Base-by-base conservation (phyloP, 2,888 invertebrate species). In the Thecocarcelia acutangulata region DNA sequence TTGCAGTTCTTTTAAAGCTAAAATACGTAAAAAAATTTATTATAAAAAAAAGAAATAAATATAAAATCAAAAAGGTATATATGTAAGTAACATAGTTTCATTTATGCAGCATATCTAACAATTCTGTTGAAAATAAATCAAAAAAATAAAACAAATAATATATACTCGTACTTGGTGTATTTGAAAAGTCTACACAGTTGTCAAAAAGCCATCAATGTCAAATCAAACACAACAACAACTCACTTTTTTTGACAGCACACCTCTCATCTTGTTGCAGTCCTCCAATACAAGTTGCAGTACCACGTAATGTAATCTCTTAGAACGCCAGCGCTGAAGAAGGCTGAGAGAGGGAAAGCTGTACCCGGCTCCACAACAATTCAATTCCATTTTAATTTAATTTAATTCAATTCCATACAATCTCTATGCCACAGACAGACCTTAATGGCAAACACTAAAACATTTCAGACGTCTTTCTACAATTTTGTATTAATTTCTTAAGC, bases 171-270 rank as follows among this genome's bases (percentile, higher is more conserved):
- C 68, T 48, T 61, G 64, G 40, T 19, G 61, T 78, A 77, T 76
- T 76, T 68, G 75, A 78, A 72, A 74, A 74, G 74, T 74, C 58
- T 76, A 70, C 68, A 78, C 69, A 82, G 82, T 79, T 83, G 84
- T 84, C 84, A 83, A 83, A 82, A 84, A 82, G 83, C 80, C 84
- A 83, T 85, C 85, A 85, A 82, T 84, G 84, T 85, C 84, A 84
- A 82, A 78, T 81, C 80, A 81, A 83, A 81, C 75, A 81, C 79
- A 81, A 80, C 83, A 83, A 84, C 84, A 84, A 81, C 72, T 80
- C 83, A 83, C 80, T 83, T 84, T 83, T 83, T 84, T 84, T 84
- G 84, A 84, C 84, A 84, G 83, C 83, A 70, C 77, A 75, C 75
- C 83, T 79, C 79, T 77, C 84, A 76, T 83, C 83, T 79, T 61